Conservation (phyloP, 1,140 invertebrate species). For the Philopotamus ludificatus region DNA sequence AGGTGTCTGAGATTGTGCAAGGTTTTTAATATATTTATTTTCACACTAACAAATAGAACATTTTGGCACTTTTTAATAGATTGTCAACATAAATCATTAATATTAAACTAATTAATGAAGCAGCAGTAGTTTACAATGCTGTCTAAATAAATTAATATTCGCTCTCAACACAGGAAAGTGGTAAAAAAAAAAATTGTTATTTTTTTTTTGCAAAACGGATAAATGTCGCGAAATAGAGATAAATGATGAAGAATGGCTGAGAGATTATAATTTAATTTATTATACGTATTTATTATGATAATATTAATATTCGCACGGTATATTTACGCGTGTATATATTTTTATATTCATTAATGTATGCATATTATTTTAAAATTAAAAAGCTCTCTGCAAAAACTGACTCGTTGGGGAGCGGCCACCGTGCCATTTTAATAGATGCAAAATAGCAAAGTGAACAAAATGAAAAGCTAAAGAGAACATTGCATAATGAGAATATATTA, state of each 20-base stretch:
- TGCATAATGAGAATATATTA: constrained; percentile 40
- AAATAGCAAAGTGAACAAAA: constrained; percentile 25
- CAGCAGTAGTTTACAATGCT: no score
- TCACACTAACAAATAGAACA: background rate
- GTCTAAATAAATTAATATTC: no score
- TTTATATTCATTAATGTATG: background rate
- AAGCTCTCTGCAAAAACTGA: background rate
- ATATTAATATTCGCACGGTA: no score
- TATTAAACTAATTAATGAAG: background rate
- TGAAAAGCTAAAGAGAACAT: constrained; percentile 31
- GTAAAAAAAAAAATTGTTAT: no score
- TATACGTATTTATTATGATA: no score
- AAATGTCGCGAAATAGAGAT: no score
- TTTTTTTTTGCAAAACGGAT: no score
- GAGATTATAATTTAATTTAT: no score
- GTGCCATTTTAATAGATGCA: constrained; percentile 33
- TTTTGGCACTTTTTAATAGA: background rate
- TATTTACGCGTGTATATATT: no score
- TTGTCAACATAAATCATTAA: background rate
- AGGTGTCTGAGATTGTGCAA: background rate
- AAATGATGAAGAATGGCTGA: no score
- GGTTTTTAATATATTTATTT: background rate
- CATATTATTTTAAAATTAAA: background rate
- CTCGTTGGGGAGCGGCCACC: constrained; percentile 8
- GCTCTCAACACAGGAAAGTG: no score